Base-by-base conservation (phyloP, 2,888 invertebrate genomes). In the Amphipoea lucens region DNA sequence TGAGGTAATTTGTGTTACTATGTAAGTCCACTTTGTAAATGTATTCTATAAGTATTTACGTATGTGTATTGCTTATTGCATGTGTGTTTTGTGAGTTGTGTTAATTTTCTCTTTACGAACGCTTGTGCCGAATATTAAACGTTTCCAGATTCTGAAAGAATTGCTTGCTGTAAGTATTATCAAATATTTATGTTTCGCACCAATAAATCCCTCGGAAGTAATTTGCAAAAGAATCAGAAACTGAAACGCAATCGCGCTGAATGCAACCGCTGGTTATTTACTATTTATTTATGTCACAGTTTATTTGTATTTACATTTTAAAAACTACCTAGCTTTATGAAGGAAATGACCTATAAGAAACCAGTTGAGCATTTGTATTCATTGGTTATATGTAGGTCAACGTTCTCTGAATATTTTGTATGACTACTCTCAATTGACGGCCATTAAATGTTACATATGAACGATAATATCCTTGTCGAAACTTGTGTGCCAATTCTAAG, bases 61-160 rank as follows among this genome's bases (percentile, higher is more conserved):
- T 74, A 60, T 70, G 48, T 74, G 29, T 75, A 51, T 79, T 78
- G 86, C 74, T 86, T 82, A 42, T 72, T 78, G 85, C 81, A 81
- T 85, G 77, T 80, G 68, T 80, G 66, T 78, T 79, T 66, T 63
- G 62, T 76, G 72, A 82, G 45, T 42, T 66, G 48, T 84, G 5
- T 62, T 65, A 36, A 66, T 84, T 70, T 65, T 60, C 9, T 82
- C 20, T 62, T 76, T 69, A 60, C 17, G 54, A 54, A 42, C 4
- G 74, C 81, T 89, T 82, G 67, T 20, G 62, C 66, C 12, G 12
- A 67, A 29, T 51, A 66, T 3, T 17, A 36, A 70, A 57, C 54
- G 29, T 75, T 57, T 81, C 74, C 68, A 65, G 72, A 36, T 73
- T 75, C 68, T 74, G 68, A 74, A 42, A 72, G 3, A 54, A 57